phyloP scores from a whole-genome alignment of 1,140 invertebrate genomes.

The Eciton burchellii region DNA sequence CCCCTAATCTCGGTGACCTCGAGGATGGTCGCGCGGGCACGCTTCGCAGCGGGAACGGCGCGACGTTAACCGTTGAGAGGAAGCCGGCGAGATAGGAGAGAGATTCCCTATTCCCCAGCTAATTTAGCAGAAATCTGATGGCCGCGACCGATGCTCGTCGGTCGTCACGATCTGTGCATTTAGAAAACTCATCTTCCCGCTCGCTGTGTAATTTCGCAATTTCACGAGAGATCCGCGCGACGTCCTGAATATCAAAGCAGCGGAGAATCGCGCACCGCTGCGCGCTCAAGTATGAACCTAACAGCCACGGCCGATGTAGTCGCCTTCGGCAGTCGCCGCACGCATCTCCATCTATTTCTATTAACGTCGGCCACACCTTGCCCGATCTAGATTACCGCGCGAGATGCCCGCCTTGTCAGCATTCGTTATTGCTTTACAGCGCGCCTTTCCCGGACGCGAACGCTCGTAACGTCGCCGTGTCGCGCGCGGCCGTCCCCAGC shows the following conservation, averaged over 20 bases:
- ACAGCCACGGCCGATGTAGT: slow-evolving; percentile 64
- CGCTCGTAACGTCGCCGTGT: slow-evolving; percentile 18
- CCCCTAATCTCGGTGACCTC: background rate
- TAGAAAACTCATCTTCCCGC: slow-evolving; percentile 59
- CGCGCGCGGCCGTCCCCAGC: background rate
- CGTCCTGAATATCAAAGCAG: slow-evolving; percentile 54
- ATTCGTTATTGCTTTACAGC: slow-evolving; percentile 57
- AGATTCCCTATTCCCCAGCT: slow-evolving; percentile 53
- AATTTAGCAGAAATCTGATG: slow-evolving; percentile 65
- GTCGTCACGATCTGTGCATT: slow-evolving; percentile 54
- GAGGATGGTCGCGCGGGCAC: slow-evolving; percentile 23
- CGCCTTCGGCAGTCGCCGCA: slow-evolving; percentile 64
- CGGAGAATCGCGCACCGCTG: slow-evolving; percentile 51
- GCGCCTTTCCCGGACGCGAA: too few species aligned
- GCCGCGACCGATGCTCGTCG: slow-evolving; percentile 59
- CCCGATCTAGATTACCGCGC: slow-evolving; percentile 42
- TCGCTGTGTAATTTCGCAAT: slow-evolving; percentile 60
- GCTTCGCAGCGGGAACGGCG: background rate
- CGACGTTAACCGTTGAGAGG: slow-evolving; percentile 49
- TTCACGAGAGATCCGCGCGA: slow-evolving; percentile 57
- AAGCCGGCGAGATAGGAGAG: slow-evolving; percentile 21
- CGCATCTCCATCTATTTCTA: slow-evolving; percentile 68
- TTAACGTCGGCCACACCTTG: slow-evolving; percentile 67
- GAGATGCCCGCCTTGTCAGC: slow-evolving; percentile 47
- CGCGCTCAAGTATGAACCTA: slow-evolving; percentile 56